Base-by-base conservation (phyloP, 2,888 invertebrate genomes). In the Drosophila meridiana region DNA sequence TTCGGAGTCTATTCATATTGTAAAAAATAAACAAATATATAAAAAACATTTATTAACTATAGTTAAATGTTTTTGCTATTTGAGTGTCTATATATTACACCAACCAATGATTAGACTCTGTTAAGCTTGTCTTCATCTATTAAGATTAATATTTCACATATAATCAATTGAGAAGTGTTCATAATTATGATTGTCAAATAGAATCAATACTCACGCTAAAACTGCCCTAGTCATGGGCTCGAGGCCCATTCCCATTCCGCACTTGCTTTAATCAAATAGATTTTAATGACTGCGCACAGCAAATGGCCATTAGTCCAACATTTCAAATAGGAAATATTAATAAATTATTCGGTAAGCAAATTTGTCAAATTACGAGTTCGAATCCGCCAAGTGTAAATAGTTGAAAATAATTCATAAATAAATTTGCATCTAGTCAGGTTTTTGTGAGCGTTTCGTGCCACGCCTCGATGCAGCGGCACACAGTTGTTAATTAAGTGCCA, bases 401-500 rank as follows among this genome's bases (percentile, higher is more conserved):
- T 43, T 34, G 36, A 43, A 42, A 58, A 38, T 52, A 14, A 34
- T n/a, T 64, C 61, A 55, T 57, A 62, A 59, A 74, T 78, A 75
- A 58, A 71, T 71, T 67, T 50, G 14, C 53, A 68, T 70, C 77
- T 78, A 78, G 78, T 78, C 75, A 71, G 67, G 55, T 53, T 56
- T 47, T 40, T 72, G 68, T 65, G 72, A 79, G 62, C 56, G 69
- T 67, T 71, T 70, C 55, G 8, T 69, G 63, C 7, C 68, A 82
- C 71, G 88, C 70, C 87, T 80, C 84, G 84, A 77, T 87, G 87
- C 76, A 64, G 81, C 75, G 82, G 78, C 87, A 77, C 87, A 78
- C 79, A 87, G 88, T 85, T 87, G 86, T 87, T 87, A 89, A 89
- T 89, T 88, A 89, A 88, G 90, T 88, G 87, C 84, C 89, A 89